phyloP scores from a whole-genome alignment of 2,113 vertebrate genomes.

The Recurvirostra avosetta region DNA sequence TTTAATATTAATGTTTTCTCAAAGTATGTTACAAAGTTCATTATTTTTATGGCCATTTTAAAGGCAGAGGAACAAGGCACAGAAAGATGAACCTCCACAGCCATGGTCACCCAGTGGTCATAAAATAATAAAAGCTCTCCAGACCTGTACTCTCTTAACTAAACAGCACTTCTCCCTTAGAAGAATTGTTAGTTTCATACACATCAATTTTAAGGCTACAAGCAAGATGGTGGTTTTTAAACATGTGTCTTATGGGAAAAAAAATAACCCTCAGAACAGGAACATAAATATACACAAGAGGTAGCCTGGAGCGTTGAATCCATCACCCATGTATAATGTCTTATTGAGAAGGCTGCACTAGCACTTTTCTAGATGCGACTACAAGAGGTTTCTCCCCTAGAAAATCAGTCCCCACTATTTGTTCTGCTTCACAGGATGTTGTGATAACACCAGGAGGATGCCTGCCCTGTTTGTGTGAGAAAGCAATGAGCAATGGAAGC shows the following conservation, averaged over 20 bases:
- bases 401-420: neutral
- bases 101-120: neutral
- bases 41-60: neutral
- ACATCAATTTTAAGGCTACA: neutral
- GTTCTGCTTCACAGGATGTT: neutral
- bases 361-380: neutral
- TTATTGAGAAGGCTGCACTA: neutral
- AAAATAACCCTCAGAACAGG: neutral
- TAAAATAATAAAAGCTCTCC: neutral
- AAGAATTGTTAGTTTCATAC: neutral
- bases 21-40: neutral
- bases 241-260: neutral
- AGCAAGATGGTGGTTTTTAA: neutral
- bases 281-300: neutral
- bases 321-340: neutral
- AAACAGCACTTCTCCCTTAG: neutral
- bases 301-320: neutral
- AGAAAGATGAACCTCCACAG: neutral
- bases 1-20: neutral
- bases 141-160: neutral
- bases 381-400: neutral
- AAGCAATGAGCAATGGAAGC: neutral
- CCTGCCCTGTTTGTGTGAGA: neutral
- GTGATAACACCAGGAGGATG: neutral
- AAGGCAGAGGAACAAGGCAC: neutral